Conservation (phyloP, 1,140 invertebrate species). For the Pseudobourletiella spinata region DNA sequence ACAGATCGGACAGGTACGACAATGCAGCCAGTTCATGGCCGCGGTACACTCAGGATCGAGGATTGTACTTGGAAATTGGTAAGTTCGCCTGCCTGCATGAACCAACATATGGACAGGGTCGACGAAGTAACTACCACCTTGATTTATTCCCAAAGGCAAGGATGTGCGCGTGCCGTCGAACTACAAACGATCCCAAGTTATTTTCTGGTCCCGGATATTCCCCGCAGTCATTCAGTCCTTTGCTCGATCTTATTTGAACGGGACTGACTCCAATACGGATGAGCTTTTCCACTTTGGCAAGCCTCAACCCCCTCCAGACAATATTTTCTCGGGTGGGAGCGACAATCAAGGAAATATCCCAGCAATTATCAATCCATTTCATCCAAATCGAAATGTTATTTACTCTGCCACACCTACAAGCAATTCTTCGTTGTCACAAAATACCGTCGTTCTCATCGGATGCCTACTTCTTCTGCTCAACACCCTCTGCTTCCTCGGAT, state of each 20-base stretch:
- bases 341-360: not conserved
- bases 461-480: slow-evolving; percentile 28
- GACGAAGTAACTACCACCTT: no score
- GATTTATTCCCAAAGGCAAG: not conserved
- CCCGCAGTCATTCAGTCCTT: slow-evolving; percentile 21
- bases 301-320: not conserved
- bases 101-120: no score
- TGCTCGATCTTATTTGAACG: not conserved
- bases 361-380: not conserved
- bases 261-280: not conserved
- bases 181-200: slow-evolving; percentile 9
- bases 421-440: slow-evolving; percentile 23
- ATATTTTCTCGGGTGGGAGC: not conserved
- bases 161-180: slow-evolving; percentile 1
- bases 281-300: not conserved
- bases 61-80: slow-evolving; percentile 33
- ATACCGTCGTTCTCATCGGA: slow-evolving; percentile 29
- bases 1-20: slow-evolving; percentile 15
- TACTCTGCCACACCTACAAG: not conserved
- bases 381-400: not conserved
- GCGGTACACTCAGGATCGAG: slow-evolving; percentile 15
- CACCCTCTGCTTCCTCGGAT: slow-evolving; percentile 32
- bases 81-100: not conserved
- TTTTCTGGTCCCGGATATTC: slow-evolving; percentile 25
- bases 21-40: slow-evolving; percentile 22